Evolutionary conservation across 2,797 vertebrate species (phyloP).

Genomic region (Psittacula derbiana): DNA sequence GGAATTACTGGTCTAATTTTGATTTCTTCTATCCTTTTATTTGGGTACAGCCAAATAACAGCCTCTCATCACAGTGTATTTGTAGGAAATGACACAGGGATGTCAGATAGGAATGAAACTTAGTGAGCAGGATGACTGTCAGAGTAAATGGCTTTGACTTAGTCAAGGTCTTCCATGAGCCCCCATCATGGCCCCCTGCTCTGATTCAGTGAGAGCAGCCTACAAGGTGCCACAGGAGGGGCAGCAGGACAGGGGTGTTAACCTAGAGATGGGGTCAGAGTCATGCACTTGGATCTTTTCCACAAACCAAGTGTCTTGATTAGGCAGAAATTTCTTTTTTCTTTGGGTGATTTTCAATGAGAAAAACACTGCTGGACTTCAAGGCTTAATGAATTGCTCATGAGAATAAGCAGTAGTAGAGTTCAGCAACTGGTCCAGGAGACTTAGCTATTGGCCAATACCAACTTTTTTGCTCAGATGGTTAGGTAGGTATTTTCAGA

Average conservation of each 20-base stretch:
- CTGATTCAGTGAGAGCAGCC: background rate
- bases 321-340: background rate
- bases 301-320: background rate
- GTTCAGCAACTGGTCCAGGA: background rate
- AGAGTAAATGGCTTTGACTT: background rate
- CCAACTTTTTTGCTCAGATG: background rate
- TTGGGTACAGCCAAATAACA: background rate
- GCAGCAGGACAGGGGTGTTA: background rate
- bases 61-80: background rate
- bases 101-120: accelerated
- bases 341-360: background rate
- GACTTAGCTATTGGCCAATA: background rate
- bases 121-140: background rate
- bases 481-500: background rate
- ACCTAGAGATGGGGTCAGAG: background rate
- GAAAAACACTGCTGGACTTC: background rate
- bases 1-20: background rate
- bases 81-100: background rate
- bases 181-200: accelerated
- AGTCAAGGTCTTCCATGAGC: background rate
- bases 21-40: background rate
- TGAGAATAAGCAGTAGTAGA: background rate
- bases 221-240: background rate
- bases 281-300: background rate
- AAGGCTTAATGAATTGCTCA: background rate